These are phyloP conservation scores for Suillia variegata DNA, from an alignment of 2,888 invertebrate species.

Conservation along the genomic window DNA sequence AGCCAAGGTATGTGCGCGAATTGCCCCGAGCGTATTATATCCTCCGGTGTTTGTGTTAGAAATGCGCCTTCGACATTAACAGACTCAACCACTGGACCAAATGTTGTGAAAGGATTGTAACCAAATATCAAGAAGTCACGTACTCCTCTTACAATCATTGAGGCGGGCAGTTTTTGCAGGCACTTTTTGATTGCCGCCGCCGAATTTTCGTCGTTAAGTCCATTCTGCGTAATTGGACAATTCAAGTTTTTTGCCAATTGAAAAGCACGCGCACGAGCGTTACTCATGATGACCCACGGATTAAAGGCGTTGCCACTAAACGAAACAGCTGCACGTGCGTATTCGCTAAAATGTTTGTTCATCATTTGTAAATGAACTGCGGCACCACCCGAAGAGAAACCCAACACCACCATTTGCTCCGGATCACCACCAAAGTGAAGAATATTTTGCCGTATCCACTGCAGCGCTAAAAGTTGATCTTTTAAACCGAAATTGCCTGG, in stretches of 20 bases:
- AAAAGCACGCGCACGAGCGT: constrained; percentile 67
- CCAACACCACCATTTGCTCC: constrained; percentile 70
- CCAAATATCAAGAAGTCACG: constrained; percentile 61
- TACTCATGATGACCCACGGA: constrained; percentile 65
- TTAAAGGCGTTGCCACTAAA: constrained; percentile 73
- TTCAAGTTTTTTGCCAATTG: constrained; percentile 68
- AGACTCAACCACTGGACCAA: constrained; percentile 74
- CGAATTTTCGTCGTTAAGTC: constrained; percentile 54
- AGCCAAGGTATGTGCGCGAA: constrained; percentile 74
- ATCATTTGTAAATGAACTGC: constrained; percentile 76
- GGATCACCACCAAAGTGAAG: constrained; percentile 75
- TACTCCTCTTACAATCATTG: constrained; percentile 65
- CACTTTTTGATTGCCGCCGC: constrained; percentile 69
- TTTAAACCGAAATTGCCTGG: constrained; percentile 77
- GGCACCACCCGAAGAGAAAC: constrained; percentile 76
- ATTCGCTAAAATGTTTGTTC: constrained; percentile 60
- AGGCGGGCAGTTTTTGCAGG: constrained; percentile 67
- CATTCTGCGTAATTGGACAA: no score
- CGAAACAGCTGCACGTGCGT: constrained; percentile 55
- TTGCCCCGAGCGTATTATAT: constrained; percentile 66
- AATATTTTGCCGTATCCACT: constrained; percentile 74
- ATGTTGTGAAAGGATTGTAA: constrained; percentile 74
- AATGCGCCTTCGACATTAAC: constrained; percentile 64
- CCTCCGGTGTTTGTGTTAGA: constrained; percentile 69
- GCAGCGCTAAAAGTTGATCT: constrained; percentile 73